A percentile compares a stretch with the other conserved stretches of the same genome.
phyloP scores from a whole-genome alignment of 2,888 invertebrate genomes.

The Nowickia ferox region DNA sequence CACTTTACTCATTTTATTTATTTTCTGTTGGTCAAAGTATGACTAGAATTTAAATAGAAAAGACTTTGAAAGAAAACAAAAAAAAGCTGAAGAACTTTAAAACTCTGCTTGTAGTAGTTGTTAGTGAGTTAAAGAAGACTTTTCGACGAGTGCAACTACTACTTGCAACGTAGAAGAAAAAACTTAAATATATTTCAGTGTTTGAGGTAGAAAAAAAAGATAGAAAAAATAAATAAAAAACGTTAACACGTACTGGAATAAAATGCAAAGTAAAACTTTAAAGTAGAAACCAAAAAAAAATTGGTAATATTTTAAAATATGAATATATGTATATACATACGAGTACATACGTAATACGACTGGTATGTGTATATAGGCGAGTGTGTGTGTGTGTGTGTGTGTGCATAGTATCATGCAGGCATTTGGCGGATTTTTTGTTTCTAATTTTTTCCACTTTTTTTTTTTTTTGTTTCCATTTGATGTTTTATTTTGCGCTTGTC shows the following conservation, averaged over 20 bases:
- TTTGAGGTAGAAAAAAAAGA: conserved; percentile 39
- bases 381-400: neutral
- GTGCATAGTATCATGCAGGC: conserved; percentile 37
- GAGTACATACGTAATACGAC: neutral
- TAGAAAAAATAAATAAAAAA: neutral
- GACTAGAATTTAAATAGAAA: conserved; percentile 67
- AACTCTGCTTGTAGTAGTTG: conserved; percentile 6
- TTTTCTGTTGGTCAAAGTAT: conserved; percentile 55
- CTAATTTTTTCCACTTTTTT: conserved; percentile 32
- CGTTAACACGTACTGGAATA: conserved; percentile 55
- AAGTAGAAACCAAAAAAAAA: conserved; percentile 19
- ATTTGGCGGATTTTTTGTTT: conserved; percentile 45
- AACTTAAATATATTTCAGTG: conserved; percentile 44
- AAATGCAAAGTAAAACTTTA: conserved; percentile 46
- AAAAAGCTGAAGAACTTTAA: conserved; percentile 38
- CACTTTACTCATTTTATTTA: conserved; percentile 58
- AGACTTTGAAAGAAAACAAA: conserved; percentile 31
- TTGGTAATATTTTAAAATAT: conserved; percentile 63
- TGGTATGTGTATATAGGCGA: too few species aligned
- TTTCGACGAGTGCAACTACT: conserved; percentile 48
- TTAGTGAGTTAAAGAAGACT: conserved; percentile 42
- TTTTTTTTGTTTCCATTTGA: conserved; percentile 57
- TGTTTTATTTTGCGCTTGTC: conserved; percentile 71
- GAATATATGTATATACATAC: too few species aligned
- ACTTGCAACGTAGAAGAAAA: conserved; percentile 7